Evolutionary conservation across 2,113 vertebrate species (phyloP).

Genomic region (Hypocryptadius cinnamomeus): DNA sequence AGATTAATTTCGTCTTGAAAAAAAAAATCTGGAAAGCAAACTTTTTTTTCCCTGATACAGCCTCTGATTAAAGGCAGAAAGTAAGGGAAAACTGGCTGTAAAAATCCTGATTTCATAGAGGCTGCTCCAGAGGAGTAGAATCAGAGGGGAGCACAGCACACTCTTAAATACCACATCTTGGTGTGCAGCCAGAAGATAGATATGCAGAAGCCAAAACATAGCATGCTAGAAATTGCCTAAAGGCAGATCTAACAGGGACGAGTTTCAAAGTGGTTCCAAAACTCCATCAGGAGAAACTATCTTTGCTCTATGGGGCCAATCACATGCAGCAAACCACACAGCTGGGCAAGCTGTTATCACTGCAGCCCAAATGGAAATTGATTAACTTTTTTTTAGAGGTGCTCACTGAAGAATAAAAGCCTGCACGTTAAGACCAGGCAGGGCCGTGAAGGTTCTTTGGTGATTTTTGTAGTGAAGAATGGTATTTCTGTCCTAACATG

Average conservation of each 20-base stretch:
- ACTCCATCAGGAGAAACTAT: neutral
- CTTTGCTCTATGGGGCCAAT: neutral
- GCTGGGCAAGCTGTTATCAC: neutral
- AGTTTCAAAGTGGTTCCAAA: neutral
- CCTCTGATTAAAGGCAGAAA: neutral
- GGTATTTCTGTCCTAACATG: neutral
- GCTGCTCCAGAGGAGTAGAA: neutral
- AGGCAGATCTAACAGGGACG: neutral
- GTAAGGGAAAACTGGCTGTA: neutral
- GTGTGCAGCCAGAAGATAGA: neutral
- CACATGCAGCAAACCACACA: neutral
- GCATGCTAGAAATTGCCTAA: neutral
- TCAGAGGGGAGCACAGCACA: neutral
- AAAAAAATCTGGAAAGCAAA: neutral
- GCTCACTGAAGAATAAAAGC: neutral
- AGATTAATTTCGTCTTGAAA: neutral
- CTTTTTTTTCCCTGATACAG: neutral
- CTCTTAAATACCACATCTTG: neutral
- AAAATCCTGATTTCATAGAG: neutral
- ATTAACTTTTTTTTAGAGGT: neutral
- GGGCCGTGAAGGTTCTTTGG: neutral
- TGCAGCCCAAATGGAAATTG: neutral
- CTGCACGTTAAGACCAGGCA: fast-evolving
- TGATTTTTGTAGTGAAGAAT: neutral
- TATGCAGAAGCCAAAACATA: neutral